These are phyloP conservation scores for Trissoscelio sp. DNA, from an alignment of 2,888 invertebrate genomes.

Conservation along the genomic window DNA sequence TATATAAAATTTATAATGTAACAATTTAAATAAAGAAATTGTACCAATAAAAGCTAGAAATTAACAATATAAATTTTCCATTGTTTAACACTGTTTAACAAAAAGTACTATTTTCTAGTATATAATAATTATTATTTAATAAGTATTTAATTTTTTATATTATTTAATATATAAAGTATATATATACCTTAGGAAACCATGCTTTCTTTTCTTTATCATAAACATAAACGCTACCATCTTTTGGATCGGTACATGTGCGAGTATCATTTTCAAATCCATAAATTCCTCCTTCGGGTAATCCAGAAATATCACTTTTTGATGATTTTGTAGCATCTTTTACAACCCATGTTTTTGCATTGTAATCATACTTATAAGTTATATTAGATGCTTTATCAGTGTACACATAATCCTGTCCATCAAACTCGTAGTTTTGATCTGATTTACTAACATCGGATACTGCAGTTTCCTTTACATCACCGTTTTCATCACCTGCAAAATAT, in stretches of 20 bases:
- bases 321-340: slow-evolving; percentile 76
- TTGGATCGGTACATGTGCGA: slow-evolving; percentile 90
- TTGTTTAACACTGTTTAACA: no score
- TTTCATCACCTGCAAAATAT: slow-evolving; percentile 64
- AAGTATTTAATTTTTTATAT: slow-evolving; percentile 1
- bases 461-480: slow-evolving; percentile 84
- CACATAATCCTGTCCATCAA: slow-evolving; percentile 82
- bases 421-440: slow-evolving; percentile 77
- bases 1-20: no score
- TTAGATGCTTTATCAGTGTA: slow-evolving; percentile 78
- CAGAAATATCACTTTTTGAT: slow-evolving; percentile 71
- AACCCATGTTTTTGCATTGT: slow-evolving; percentile 86
- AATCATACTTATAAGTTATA: slow-evolving; percentile 85
- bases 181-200: slow-evolving; percentile 94
- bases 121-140: no score
- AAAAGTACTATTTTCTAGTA: no score
- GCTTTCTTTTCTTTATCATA: slow-evolving; percentile 96
- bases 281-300: slow-evolving; percentile 55
- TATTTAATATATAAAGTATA: not conserved
- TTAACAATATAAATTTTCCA: no score
- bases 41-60: no score
- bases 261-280: slow-evolving; percentile 91
- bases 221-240: slow-evolving; percentile 94
- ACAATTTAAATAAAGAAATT: no score
- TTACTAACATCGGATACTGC: slow-evolving; percentile 79